Base-by-base conservation (phyloP, 2,113 vertebrate species). In the Enhydra lutris region DNA sequence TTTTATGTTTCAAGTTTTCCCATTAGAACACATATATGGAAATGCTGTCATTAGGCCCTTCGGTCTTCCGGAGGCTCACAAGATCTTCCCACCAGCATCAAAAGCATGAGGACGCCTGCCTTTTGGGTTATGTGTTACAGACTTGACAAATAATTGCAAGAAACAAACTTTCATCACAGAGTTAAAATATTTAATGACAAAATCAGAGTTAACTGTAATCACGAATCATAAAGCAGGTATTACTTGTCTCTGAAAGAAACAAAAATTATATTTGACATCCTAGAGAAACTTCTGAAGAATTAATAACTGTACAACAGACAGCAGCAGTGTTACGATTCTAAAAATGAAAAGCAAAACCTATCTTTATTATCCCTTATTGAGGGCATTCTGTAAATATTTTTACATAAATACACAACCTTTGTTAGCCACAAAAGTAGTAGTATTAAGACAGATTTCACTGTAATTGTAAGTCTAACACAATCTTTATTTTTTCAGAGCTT, bases 121-220 rank as follows among this genome's bases (percentile, higher is more conserved):
- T 71, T 45, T 45, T 31, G 52, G 59, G 45, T 55, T n/a, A 15
- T 57, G 55, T 91, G 79, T 63, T 18, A 55, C 1, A 87, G 76
- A 80, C 26, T 91, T 93, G 47, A 94, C 45, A 98, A 98, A 98
- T 57, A 98, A 98, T 78, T 4, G 69, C 98, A 63, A 98, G 94
- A 96, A 97, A 95, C 94, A 36, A 90, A 94, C 78, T 95, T 89
- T 95, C 97, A 98, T 94, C 97, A 98, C 98, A 99, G 98, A 98
- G 89, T 98, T 98, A 89, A 98, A 98, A 97, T 98, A 95, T 99
- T 99, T 99, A 99, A 99, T 99, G 98, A 98, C 92, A 98, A 99
- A 98, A 97, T 91, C 78, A 93, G 89, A 84, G 34, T 97, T 98
- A 98, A 98, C 96, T 88, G 34, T 94, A 98, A 97, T 96, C 98